These are phyloP conservation scores for Eucera pruinosa DNA, from an alignment of 2,888 invertebrate genomes.

Conservation along the genomic window DNA sequence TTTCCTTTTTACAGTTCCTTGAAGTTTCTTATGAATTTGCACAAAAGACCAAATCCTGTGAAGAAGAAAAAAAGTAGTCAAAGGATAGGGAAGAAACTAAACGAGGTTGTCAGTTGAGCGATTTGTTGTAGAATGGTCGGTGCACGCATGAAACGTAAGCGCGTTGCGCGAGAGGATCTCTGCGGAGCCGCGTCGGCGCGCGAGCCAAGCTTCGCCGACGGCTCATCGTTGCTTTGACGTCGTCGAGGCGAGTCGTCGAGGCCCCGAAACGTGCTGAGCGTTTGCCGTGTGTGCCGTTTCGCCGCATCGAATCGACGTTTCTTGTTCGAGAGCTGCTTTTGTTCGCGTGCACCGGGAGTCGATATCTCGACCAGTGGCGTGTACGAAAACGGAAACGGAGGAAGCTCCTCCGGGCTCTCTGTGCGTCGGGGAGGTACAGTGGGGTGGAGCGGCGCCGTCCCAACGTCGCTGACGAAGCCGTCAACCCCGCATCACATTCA, in stretches of 20 bases:
- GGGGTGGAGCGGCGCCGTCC: conserved; percentile 55
- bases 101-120: conserved; percentile 2
- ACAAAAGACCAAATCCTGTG: neutral
- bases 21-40: neutral
- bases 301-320: conserved; percentile 6
- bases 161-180: conserved; percentile 49
- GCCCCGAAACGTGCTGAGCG: conserved; percentile 21
- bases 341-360: conserved; percentile 2
- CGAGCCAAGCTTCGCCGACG: conserved; percentile 47
- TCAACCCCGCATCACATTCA: conserved; percentile 37
- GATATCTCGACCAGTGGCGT: conserved; percentile 20
- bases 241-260: conserved; percentile 52
- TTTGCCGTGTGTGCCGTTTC: conserved; percentile 8
- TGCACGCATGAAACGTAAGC: conserved; percentile 47
- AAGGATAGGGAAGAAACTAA: neutral
- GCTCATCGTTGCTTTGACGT: conserved; percentile 55
- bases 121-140: conserved; percentile 39
- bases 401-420: neutral
- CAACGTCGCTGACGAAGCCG: conserved; percentile 46
- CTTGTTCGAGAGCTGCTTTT: conserved; percentile 4
- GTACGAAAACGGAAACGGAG: conserved; percentile 27
- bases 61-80: neutral
- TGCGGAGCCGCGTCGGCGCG: conserved; percentile 63
- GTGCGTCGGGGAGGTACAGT: conserved; percentile 10
- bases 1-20: neutral